Conservation (phyloP, 2,113 vertebrate genomes). For the Prolemur simus region DNA sequence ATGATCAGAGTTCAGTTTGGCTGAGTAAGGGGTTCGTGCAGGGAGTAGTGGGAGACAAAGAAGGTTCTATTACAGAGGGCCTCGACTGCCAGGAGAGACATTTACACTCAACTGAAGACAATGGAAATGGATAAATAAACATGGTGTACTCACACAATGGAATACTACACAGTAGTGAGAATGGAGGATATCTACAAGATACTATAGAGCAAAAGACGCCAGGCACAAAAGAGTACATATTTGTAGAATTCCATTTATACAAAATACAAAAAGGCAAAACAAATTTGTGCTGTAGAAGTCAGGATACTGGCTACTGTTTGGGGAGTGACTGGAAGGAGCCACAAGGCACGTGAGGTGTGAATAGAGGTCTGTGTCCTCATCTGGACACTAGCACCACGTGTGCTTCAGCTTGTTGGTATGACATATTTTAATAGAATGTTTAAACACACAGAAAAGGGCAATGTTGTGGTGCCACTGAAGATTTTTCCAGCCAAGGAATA, state of each 20-base stretch:
- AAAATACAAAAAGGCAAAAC: background rate
- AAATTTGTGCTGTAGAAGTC: background rate
- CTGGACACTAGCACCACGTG: background rate
- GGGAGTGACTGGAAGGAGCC: background rate
- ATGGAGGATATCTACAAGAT: background rate
- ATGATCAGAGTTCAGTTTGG: background rate
- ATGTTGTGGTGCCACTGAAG: background rate
- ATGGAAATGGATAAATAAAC: background rate
- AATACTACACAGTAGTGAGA: background rate
- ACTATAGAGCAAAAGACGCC: background rate
- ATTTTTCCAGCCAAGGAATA: background rate
- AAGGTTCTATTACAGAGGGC: background rate
- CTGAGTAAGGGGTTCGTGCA: fast-evolving
- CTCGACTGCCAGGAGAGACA: background rate
- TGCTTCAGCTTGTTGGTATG: background rate
- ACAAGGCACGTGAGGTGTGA: background rate
- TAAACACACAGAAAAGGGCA: background rate
- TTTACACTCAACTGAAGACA: background rate
- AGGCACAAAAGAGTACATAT: background rate
- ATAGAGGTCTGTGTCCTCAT: background rate
- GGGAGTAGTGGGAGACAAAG: background rate
- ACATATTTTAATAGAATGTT: background rate
- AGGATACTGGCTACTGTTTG: background rate
- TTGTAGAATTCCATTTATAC: background rate
- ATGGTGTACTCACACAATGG: background rate